Evolutionary conservation across 2,113 vertebrate genomes (phyloP).

Genomic region (Callopanchax toddi): DNA sequence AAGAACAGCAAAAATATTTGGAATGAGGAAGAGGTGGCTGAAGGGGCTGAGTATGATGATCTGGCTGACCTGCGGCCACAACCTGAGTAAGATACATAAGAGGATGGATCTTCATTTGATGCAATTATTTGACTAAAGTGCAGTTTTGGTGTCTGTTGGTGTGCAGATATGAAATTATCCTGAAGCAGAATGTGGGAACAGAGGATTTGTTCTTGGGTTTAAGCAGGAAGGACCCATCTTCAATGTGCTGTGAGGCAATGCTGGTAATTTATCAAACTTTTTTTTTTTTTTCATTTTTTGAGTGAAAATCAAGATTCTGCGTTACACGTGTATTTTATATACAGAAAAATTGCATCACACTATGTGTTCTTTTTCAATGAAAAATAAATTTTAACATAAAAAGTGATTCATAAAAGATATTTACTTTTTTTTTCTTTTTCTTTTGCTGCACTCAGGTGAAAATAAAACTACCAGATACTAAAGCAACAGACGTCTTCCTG

Average conservation of each 20-base stretch:
- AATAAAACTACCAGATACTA: conserved; percentile 89
- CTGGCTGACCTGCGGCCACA: conserved; percentile 84
- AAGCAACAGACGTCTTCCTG: conserved; percentile 84
- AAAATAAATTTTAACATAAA: background rate
- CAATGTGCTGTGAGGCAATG: conserved; percentile 91
- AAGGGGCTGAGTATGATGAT: conserved; percentile 86
- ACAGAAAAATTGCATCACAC: too few relatives aligned
- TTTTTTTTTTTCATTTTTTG: too few relatives aligned
- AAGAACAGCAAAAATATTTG: conserved; percentile 86
- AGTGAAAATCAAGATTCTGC: too few relatives aligned
- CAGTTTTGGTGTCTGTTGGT: conserved; percentile 22
- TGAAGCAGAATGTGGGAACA: conserved; percentile 89
- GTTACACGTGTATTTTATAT: too few relatives aligned
- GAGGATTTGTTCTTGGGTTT: conserved; percentile 92
- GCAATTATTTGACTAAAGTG: too few relatives aligned
- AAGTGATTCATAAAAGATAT: background rate
- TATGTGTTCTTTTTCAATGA: background rate
- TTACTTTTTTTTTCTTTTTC: conserved; percentile 6
- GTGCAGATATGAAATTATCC: conserved; percentile 87
- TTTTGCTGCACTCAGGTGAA: conserved; percentile 83
- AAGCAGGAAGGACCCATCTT: conserved; percentile 88
- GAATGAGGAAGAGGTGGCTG: conserved; percentile 85
- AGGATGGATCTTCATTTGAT: background rate
- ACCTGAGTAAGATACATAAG: conserved; percentile 86
- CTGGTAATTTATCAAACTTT: conserved; percentile 78